Evolutionary conservation across 2,888 invertebrate species (phyloP).

Genomic region (Octodonta nipae): DNA sequence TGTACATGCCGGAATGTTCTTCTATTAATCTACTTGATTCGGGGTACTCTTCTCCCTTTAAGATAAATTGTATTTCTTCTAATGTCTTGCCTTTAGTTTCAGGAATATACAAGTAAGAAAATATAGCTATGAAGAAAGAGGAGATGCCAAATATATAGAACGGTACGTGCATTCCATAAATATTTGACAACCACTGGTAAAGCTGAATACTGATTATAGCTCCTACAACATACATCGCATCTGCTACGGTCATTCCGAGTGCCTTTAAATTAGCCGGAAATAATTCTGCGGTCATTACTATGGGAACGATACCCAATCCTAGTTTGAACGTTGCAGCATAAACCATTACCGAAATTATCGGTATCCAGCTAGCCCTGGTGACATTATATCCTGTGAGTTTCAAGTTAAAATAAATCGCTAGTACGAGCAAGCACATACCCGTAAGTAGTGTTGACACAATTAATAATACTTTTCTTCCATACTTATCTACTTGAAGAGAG

Average conservation of each 20-base stretch:
- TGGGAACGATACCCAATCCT: constrained; percentile 33
- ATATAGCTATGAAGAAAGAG: constrained; percentile 16
- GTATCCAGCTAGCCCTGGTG: constrained; percentile 28
- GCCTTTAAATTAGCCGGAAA: constrained; percentile 34
- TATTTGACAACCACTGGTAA: constrained; percentile 22
- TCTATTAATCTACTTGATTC: not conserved
- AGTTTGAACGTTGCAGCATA: constrained; percentile 31
- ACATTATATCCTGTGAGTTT: constrained; percentile 24
- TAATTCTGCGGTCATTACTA: constrained; percentile 32
- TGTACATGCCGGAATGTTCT: no score
- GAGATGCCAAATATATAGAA: constrained; percentile 26
- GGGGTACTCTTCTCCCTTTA: constrained; percentile 8
- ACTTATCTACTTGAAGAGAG: constrained; percentile 29
- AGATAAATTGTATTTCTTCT: constrained; percentile 43
- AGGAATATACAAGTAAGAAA: constrained; percentile 36
- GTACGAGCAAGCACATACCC: constrained; percentile 24
- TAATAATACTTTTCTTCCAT: constrained; percentile 29
- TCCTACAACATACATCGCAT: constrained; percentile 29
- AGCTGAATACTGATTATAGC: constrained; percentile 26
- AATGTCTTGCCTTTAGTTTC: constrained; percentile 58
- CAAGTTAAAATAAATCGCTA: constrained; percentile 31
- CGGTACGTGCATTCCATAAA: constrained; percentile 27
- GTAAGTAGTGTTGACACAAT: constrained; percentile 28
- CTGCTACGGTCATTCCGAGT: constrained; percentile 31
- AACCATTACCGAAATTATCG: constrained; percentile 30